phyloP scores from a whole-genome alignment of 2,888 invertebrate genomes.

The Conops quadrifasciatus region DNA sequence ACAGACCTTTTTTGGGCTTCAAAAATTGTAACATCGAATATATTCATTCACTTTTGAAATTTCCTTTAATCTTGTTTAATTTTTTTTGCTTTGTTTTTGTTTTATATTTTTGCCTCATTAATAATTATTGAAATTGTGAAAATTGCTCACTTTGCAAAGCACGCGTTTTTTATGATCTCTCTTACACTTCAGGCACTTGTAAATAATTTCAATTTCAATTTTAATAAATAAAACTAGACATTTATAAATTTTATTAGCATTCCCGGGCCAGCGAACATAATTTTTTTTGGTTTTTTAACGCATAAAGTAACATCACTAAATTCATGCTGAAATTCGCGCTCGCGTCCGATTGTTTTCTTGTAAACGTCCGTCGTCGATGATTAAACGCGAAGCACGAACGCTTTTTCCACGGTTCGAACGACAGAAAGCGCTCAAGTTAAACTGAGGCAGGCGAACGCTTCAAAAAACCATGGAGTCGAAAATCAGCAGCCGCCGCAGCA shows the following conservation, averaged over 20 bases:
- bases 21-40: no score
- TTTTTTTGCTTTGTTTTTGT: not conserved
- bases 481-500: slow-evolving; percentile 41
- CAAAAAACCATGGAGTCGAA: slow-evolving; percentile 48
- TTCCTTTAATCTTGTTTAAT: no score
- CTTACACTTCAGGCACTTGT: slow-evolving; percentile 1
- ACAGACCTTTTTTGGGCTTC: no score
- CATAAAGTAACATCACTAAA: no score
- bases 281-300: no score
- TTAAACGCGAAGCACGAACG: slow-evolving; percentile 35
- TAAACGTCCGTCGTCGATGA: slow-evolving; percentile 21
- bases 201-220: not conserved
- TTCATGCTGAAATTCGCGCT: not conserved
- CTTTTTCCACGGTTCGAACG: slow-evolving; percentile 51
- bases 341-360: not conserved
- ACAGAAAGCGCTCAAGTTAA: slow-evolving; percentile 59
- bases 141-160: no score
- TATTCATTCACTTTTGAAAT: not conserved
- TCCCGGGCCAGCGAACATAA: no score
- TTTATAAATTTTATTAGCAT: no score
- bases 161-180: no score
- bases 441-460: slow-evolving; percentile 52
- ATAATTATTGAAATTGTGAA: no score
- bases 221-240: no score
- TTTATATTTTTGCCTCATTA: no score